Evolutionary conservation across 2,113 vertebrate species (phyloP).

Genomic region (Butastur rufipennis): DNA sequence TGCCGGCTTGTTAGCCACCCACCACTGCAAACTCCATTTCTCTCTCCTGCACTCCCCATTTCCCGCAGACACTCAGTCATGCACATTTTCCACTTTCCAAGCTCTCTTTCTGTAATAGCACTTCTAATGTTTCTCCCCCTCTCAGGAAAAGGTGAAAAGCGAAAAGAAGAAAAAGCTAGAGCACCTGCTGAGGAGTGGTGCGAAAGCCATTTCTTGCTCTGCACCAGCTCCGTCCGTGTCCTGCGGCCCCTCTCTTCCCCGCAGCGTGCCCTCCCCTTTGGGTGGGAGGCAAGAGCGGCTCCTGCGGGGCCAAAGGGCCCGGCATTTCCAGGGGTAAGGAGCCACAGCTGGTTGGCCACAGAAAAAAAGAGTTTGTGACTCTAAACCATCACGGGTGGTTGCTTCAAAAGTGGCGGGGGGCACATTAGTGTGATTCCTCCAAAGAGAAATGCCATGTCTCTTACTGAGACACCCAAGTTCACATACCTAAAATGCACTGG

Average conservation of each 20-base stretch:
- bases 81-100: not conserved
- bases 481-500: not conserved
- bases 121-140: not conserved
- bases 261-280: rapidly evolving
- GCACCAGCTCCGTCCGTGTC: not conserved
- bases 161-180: not conserved
- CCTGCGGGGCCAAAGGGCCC: not conserved
- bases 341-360: not conserved
- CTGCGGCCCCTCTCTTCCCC: not conserved
- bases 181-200: not conserved
- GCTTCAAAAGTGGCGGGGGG: not conserved
- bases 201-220: not conserved
- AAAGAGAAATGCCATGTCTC: not conserved
- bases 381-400: not conserved
- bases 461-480: not conserved
- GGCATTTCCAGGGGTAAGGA: not conserved
- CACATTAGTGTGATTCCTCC: not conserved
- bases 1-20: not conserved
- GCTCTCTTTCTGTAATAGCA: not conserved
- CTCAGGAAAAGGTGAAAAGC: not conserved
- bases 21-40: not conserved
- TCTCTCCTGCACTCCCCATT: not conserved
- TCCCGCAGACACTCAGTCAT: not conserved
- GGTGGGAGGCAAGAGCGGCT: not conserved
- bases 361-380: not conserved